Evolutionary conservation across 2,888 invertebrate species (phyloP), one percentile per base, ranked within the genome.

Genomic region (Thymelicus lineola): DNA sequence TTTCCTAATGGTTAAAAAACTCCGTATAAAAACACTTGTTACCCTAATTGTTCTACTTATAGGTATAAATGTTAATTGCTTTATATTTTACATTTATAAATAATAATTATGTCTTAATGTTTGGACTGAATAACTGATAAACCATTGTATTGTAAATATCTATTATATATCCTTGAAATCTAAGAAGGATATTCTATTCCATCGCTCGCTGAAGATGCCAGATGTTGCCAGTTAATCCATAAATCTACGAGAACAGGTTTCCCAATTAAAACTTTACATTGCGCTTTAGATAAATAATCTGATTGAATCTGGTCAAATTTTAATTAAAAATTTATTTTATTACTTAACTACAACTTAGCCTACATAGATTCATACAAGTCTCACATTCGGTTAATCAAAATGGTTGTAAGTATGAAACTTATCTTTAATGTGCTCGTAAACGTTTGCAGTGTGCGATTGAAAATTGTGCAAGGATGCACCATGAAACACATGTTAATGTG

Each of bases 401-500:
- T 42, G 12, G 4, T 10, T 10, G 4, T 10, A 9, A 42, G 0
- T 12, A 42, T 42, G 2, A 12, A 42, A 12, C 12, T 10, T 42
- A 42, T 12, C 12, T 42, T 42, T 9, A 42, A 42, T 12, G 3
- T 42, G 0, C 42, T 10, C 3, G 42, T 1, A 42, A 42, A 42
- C 38, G 42, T 42, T 42, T 42, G 42, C 12, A 12, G 9, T 12
- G 10, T 9, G 12, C 42, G 10, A 12, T 10, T 12, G 42, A 42
- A 42, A 42, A 38, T 7, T 42, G 10, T 42, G 42, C 42, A 42
- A 1, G 10, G 48, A 50, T 50, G 48, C 38, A 17, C 12, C 59
- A 20, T 67, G 66, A 60, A 61, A 59, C 17, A 59, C 59, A 50
- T 17, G 20, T 20, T 50, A 59, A 60, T 50, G 50, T 60, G 53